phyloP scores from a whole-genome alignment of 2,888 invertebrate genomes.

The Steromphala cineraria region DNA sequence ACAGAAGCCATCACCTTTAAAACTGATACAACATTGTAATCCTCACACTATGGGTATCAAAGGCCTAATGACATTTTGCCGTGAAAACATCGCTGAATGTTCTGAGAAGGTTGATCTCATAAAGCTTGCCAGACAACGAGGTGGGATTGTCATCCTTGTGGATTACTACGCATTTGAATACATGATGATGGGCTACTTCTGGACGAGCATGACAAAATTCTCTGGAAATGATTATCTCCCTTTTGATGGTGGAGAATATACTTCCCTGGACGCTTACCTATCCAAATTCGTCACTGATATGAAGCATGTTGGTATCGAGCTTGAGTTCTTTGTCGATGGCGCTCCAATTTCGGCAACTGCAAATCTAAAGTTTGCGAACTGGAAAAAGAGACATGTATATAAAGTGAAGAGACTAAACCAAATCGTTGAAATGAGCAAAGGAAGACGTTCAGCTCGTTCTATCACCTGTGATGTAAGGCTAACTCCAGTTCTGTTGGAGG shows the following conservation, averaged over 20 bases:
- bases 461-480: background rate
- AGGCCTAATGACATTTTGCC: background rate
- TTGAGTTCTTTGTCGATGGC: background rate
- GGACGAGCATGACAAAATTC: background rate
- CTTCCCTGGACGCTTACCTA: background rate
- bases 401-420: background rate
- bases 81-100: background rate
- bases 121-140: background rate
- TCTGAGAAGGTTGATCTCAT: background rate
- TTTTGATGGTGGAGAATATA: background rate
- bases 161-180: background rate
- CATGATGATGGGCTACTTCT: background rate
- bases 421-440: background rate
- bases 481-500: background rate
- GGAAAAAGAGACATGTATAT: background rate
- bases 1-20: too few species aligned
- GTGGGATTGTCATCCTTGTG: background rate
- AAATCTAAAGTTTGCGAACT: background rate
- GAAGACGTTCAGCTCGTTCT: background rate
- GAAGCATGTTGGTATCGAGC: background rate
- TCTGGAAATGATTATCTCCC: background rate
- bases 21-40: too few species aligned
- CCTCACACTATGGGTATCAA: background rate
- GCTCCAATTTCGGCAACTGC: background rate
- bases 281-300: background rate